Conservation (phyloP, 2,113 vertebrate genomes). For the Microcebus lehilahytsara region DNA sequence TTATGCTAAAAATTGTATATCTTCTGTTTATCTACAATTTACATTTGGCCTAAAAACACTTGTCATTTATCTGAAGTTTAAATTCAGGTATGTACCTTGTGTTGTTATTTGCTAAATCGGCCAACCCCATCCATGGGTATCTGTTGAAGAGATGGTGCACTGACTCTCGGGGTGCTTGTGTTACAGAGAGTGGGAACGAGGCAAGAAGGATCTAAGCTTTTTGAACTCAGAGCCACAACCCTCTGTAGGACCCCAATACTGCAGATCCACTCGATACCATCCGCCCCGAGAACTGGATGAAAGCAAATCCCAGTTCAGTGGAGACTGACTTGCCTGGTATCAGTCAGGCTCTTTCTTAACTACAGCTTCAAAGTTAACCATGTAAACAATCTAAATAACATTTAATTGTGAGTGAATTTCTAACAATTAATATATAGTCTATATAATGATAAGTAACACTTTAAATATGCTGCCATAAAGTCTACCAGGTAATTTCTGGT, state of each 20-base stretch:
- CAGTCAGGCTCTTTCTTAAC: not conserved
- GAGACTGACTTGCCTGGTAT: not conserved
- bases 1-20: not conserved
- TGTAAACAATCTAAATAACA: not conserved
- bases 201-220: not conserved
- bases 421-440: not conserved
- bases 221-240: too few species aligned
- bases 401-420: conserved; percentile 47
- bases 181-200: not conserved
- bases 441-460: not conserved
- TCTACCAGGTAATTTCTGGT: not conserved
- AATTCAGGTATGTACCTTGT: not conserved
- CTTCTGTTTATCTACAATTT: not conserved
- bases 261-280: too few species aligned
- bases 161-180: not conserved
- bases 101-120: not conserved
- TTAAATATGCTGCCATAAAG: not conserved
- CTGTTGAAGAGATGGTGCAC: not conserved
- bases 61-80: not conserved
- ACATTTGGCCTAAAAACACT: not conserved
- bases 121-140: not conserved
- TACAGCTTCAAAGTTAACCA: not conserved
- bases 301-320: not conserved
- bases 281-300: not conserved
- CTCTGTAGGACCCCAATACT: fast-evolving